Percentiles rank a stretch among this genome's conserved stretches.
Evolutionary conservation across 2,113 vertebrate genomes (phyloP).

Genomic region (Scolopax mira): DNA sequence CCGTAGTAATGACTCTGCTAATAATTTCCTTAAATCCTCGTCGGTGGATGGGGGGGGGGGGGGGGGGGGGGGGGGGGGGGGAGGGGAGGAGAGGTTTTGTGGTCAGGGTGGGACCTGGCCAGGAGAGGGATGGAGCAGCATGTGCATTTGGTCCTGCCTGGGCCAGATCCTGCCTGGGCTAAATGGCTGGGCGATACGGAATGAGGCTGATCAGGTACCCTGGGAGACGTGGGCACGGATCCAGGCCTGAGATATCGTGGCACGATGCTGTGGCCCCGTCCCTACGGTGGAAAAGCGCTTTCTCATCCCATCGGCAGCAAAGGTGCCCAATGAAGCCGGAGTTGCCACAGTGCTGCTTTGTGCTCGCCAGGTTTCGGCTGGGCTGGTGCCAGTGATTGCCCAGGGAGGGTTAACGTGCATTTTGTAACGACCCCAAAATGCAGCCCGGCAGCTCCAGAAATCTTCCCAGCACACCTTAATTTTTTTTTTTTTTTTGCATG

Average conservation of each 20-base stretch:
- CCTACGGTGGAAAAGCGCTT: not conserved
- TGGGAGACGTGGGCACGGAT: not conserved
- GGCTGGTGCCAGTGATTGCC: rapidly evolving
- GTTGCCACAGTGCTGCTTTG: not conserved
- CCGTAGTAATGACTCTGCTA: not conserved
- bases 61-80: too few relatives aligned
- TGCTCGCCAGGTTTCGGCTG: not conserved
- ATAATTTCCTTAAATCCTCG: not conserved
- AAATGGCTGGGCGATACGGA: not conserved
- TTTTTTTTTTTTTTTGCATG: not conserved
- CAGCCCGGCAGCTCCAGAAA: not conserved
- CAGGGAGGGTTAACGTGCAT: rapidly evolving
- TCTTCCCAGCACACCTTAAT: rapidly evolving
- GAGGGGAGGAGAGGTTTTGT: not conserved
- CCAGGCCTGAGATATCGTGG: not conserved
- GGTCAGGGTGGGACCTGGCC: not conserved
- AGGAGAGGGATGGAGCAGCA: not conserved
- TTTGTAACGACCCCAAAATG: not conserved
- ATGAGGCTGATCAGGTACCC: not conserved
- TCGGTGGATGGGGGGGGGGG: not conserved
- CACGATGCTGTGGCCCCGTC: not conserved
- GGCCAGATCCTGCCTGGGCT: not conserved
- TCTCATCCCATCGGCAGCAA: not conserved
- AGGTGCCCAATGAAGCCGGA: not conserved
- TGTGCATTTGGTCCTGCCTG: not conserved